These are phyloP conservation scores for Pterocles gutturalis DNA, from an alignment of 2,113 vertebrate genomes.

Conservation along the genomic window DNA sequence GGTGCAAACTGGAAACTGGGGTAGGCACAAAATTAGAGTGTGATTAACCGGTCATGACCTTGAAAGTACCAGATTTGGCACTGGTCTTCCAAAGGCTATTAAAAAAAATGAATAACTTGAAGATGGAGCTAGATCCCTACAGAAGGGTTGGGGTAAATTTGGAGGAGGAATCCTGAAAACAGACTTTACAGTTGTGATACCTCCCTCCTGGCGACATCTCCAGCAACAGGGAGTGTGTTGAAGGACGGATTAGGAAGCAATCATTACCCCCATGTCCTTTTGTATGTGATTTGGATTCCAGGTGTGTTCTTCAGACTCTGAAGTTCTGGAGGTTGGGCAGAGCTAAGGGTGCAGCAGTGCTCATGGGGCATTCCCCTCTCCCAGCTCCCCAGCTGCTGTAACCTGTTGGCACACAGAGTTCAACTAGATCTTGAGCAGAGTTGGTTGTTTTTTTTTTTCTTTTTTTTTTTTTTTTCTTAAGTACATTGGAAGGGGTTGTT, in stretches of 20 bases:
- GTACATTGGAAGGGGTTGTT: not conserved
- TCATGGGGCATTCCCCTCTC: not conserved
- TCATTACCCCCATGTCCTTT: not conserved
- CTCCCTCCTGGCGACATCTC: not conserved
- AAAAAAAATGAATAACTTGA: not conserved
- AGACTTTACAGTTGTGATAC: not conserved
- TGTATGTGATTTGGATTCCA: not conserved
- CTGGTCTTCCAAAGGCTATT: not conserved
- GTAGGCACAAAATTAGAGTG: not conserved
- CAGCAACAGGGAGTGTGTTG: not conserved
- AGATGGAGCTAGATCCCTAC: not conserved
- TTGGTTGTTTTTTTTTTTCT: not conserved
- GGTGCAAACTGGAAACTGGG: not conserved
- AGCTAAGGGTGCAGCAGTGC: not conserved
- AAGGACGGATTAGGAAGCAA: not conserved
- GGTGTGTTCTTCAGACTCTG: not conserved
- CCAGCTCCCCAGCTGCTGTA: not conserved
- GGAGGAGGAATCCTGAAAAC: not conserved
- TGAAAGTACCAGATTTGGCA: not conserved
- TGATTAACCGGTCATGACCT: not conserved
- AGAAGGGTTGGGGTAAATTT: not conserved
- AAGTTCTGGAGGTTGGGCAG: not conserved
- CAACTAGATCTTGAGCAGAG: not conserved
- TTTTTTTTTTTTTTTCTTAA: not conserved
- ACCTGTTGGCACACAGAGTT: not conserved